Evolutionary conservation across 1,140 invertebrate species (phyloP).

Genomic region (Globodera rostochiensis): DNA sequence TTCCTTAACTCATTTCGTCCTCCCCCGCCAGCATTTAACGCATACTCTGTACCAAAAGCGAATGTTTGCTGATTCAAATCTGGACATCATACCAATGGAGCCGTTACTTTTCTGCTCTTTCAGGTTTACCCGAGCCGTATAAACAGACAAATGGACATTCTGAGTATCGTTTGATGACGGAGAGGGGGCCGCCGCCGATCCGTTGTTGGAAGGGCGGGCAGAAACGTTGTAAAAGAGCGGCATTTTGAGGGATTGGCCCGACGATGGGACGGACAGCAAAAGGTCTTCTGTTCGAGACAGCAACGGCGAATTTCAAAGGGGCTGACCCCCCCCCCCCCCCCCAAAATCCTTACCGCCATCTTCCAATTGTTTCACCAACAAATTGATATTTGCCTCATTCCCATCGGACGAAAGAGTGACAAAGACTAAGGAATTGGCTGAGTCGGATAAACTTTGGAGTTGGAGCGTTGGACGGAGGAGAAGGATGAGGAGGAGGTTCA

Average conservation of each 20-base stretch:
- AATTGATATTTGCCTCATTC: not conserved
- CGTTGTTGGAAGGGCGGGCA: not conserved
- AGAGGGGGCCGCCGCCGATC: not conserved
- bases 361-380: not conserved
- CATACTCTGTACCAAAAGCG: not conserved
- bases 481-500: not conserved
- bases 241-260: not conserved
- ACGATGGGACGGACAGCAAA: not conserved
- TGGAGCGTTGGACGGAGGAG: not conserved
- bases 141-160: slow-evolving; percentile 3
- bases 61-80: not conserved
- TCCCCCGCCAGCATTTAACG: not conserved
- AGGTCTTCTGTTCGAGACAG: not conserved
- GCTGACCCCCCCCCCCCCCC: too few species aligned
- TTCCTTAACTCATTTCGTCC: not conserved
- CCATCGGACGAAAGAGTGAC: slow-evolving; percentile 5
- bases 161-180: not conserved
- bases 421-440: not conserved
- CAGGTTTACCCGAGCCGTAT: not conserved
- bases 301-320: not conserved
- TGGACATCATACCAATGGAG: not conserved
- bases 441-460: not conserved
- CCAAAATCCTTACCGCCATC: not conserved
- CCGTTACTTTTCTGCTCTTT: not conserved
- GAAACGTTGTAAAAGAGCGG: not conserved